phyloP scores from a whole-genome alignment of 1,140 invertebrate genomes.

The Frieseomelitta varia region DNA sequence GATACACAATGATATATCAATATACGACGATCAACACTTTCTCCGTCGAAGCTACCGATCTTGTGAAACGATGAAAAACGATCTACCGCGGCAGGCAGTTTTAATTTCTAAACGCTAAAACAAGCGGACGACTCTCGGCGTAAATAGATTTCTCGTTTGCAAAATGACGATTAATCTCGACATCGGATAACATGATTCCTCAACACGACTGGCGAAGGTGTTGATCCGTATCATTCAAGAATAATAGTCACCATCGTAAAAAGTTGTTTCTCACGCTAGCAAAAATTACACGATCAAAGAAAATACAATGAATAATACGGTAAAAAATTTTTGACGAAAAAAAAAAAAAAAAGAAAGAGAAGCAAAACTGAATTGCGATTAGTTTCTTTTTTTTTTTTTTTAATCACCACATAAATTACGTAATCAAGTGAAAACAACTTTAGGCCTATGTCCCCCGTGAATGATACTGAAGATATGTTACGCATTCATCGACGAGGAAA shows the following conservation, averaged over 20 bases:
- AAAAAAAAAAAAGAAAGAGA: not conserved
- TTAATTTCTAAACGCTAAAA: not conserved
- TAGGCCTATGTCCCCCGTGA: not conserved
- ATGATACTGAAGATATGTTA: slow-evolving; percentile 34
- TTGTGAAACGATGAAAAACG: slow-evolving; percentile 1
- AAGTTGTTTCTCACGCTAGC: not conserved
- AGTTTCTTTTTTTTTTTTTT: not conserved
- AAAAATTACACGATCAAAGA: not conserved
- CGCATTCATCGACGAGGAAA: slow-evolving; percentile 12
- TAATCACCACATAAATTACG: slow-evolving; percentile 9
- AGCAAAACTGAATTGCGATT: slow-evolving; percentile 15
- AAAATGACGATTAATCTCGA: not conserved
- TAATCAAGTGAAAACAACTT: slow-evolving; percentile 9
- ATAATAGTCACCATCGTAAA: slow-evolving; percentile 7
- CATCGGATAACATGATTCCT: not conserved
- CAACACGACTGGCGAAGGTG: slow-evolving; percentile 2
- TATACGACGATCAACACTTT: slow-evolving; percentile 36
- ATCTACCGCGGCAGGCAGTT: not conserved
- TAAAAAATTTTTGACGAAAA: not conserved
- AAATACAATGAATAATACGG: not conserved
- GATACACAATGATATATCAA: slow-evolving; percentile 20
- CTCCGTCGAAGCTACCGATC: not conserved
- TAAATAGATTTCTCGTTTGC: not conserved
- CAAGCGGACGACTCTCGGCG: not conserved
- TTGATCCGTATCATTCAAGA: slow-evolving; percentile 23